Evolutionary conservation across 1,140 invertebrate species (phyloP).

Genomic region (Rhynchophorus ferrugineus): DNA sequence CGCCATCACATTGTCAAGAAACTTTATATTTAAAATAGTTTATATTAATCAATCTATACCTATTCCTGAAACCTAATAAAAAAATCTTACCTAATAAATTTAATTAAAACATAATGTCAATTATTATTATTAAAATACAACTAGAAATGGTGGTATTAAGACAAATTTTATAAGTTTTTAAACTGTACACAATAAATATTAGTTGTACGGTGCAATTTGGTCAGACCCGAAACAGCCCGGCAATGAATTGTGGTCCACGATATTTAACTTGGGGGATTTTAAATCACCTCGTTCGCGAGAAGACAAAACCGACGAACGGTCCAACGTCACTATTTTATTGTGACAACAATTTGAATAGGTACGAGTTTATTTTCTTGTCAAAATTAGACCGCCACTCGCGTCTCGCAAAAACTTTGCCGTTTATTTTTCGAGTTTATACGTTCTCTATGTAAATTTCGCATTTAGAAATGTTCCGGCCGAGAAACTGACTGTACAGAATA

Average conservation of each 20-base stretch:
- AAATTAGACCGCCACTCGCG: slow-evolving; percentile 4
- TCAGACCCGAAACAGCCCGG: background rate
- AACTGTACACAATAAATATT: too few relatives aligned
- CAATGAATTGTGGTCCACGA: background rate
- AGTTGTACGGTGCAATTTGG: background rate
- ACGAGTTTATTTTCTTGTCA: slow-evolving; percentile 11
- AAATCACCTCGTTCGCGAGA: slow-evolving; percentile 5
- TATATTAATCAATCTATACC: too few relatives aligned
- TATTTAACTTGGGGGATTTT: slow-evolving; percentile 10
- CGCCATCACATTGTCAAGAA: too few relatives aligned
- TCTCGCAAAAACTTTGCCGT: background rate
- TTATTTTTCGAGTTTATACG: background rate
- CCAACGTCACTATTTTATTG: slow-evolving; percentile 8
- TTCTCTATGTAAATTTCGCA: background rate
- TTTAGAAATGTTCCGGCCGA: background rate
- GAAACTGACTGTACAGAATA: background rate
- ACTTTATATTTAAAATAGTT: too few relatives aligned
- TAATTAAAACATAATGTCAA: too few relatives aligned
- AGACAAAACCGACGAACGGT: background rate
- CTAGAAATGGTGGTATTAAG: too few relatives aligned
- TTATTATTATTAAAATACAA: too few relatives aligned
- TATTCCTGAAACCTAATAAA: too few relatives aligned
- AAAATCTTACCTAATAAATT: too few relatives aligned
- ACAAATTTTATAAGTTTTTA: too few relatives aligned
- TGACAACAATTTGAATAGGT: slow-evolving; percentile 10